Conservation (phyloP, 2,113 vertebrate species). For the Pomatostomus ruficeps region DNA sequence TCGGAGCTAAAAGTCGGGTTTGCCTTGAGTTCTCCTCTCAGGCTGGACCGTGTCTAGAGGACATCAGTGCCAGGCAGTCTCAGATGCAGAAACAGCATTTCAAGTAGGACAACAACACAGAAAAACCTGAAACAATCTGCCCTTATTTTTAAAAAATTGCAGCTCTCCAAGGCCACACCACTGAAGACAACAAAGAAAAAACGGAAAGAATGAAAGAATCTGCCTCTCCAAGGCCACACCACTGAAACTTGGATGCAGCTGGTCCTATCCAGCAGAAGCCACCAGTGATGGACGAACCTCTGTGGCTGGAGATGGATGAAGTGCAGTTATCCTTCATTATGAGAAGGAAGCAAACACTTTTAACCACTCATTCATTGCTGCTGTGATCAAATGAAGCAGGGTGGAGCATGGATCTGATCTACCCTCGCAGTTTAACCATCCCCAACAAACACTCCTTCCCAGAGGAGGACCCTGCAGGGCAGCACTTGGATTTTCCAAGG, state of each 20-base stretch:
- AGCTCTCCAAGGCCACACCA: neutral
- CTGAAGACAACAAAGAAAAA: neutral
- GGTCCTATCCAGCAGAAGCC: neutral
- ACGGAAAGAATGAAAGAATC: neutral
- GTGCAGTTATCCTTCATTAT: neutral
- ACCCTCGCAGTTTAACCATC: neutral
- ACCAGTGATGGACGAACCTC: neutral
- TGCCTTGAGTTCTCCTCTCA: neutral
- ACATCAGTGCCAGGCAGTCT: neutral
- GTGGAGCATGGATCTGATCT: neutral
- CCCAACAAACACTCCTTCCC: neutral
- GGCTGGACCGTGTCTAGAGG: rapidly evolving
- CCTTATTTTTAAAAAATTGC: no score
- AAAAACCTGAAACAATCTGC: neutral
- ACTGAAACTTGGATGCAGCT: neutral
- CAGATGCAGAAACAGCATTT: neutral
- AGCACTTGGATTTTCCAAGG: rapidly evolving
- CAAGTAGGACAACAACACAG: neutral
- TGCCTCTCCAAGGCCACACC: neutral
- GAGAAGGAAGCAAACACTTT: neutral
- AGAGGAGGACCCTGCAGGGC: neutral
- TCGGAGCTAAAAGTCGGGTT: neutral
- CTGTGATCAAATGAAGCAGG: neutral
- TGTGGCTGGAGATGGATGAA: neutral
- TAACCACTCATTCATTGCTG: neutral